Evolutionary conservation across 2,797 vertebrate genomes (phyloP).

Genomic region (Tamandua tetradactyla): DNA sequence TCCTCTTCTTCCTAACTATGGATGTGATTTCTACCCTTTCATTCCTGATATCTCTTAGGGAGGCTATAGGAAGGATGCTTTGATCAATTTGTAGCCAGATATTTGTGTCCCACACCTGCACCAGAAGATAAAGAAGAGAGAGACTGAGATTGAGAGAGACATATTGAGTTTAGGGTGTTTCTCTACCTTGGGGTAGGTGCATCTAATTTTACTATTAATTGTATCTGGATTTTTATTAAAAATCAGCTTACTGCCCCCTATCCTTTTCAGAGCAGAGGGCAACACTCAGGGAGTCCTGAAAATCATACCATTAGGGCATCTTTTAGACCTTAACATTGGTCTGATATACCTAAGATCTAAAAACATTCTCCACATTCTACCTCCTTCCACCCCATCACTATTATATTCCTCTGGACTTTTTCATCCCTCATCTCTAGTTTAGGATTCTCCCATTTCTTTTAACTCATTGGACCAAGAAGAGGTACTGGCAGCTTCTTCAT

Average conservation of each 20-base stretch:
- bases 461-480: not conserved
- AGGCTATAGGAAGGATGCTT: slow-evolving; percentile 10
- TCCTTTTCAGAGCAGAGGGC: not conserved
- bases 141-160: not conserved
- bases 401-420: not conserved
- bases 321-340: not conserved
- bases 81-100: not conserved
- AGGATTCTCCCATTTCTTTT: not conserved
- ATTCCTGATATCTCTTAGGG: not conserved
- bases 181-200: not conserved
- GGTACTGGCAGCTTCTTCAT: not conserved
- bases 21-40: slow-evolving; percentile 40
- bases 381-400: not conserved
- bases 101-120: not conserved
- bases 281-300: not conserved
- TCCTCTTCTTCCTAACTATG: slow-evolving; percentile 38
- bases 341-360: not conserved
- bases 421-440: not conserved
- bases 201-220: not conserved
- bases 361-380: not conserved
- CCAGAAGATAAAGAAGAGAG: not conserved
- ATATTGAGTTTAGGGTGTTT: not conserved
- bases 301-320: not conserved
- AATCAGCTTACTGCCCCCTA: not conserved
- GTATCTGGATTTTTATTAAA: not conserved